Percentiles rank a stretch among this genome's conserved stretches.
phyloP scores from a whole-genome alignment of 1,140 invertebrate genomes.

The Drosophila cardini region DNA sequence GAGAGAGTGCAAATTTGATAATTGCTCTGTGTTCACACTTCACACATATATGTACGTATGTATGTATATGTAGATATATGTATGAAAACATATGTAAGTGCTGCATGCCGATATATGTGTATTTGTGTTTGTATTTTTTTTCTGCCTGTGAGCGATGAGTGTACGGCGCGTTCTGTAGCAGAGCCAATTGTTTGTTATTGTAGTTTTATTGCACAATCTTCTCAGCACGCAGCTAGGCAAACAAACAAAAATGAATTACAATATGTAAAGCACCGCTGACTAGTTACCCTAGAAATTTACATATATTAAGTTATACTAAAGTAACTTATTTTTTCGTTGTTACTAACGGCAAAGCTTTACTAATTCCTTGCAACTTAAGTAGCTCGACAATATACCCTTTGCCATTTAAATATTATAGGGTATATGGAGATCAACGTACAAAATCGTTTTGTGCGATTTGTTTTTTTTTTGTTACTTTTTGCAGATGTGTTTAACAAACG shows the following conservation, averaged over 20 bases:
- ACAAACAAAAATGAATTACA: constrained; percentile 24
- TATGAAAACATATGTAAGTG: not conserved
- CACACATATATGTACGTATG: not conserved
- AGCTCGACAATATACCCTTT: not conserved
- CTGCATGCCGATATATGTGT: constrained; percentile 35
- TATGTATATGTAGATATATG: not conserved
- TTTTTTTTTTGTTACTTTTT: not conserved
- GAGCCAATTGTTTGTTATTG: constrained; percentile 70
- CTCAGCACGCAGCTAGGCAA: constrained; percentile 44
- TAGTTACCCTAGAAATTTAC: constrained; percentile 12
- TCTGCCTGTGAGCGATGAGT: constrained; percentile 30
- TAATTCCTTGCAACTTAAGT: too few relatives aligned
- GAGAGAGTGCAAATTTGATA: constrained; percentile 60
- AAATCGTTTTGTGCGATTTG: not conserved
- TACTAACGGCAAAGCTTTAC: not conserved
- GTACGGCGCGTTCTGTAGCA: constrained; percentile 45
- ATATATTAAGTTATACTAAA: not conserved
- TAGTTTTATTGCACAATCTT: constrained; percentile 77
- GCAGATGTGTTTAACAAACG: constrained; percentile 8
- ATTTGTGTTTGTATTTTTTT: constrained; percentile 23
- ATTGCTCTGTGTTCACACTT: constrained; percentile 38
- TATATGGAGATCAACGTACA: constrained; percentile 14
- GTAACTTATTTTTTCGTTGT: not conserved
- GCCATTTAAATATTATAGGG: not conserved
- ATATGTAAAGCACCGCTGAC: not conserved